These are phyloP conservation scores for Oligia fasciuncula DNA, from an alignment of 2,888 invertebrate genomes.

Conservation along the genomic window DNA sequence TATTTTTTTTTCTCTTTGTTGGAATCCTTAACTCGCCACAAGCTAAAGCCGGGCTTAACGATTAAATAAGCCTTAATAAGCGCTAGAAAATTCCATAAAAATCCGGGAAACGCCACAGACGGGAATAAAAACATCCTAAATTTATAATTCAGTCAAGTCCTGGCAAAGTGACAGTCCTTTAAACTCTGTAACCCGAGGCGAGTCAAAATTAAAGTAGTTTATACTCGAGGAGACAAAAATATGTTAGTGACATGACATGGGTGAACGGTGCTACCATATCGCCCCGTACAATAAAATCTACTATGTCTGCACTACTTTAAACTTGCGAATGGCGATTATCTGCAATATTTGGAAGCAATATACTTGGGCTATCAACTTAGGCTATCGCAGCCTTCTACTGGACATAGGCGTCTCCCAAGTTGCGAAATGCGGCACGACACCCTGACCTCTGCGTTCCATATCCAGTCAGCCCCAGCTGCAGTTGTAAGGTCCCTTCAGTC, in stretches of 20 bases:
- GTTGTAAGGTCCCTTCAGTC: not conserved
- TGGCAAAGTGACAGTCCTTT: conserved; percentile 38
- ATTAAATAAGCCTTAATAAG: not conserved
- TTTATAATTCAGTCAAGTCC: conserved; percentile 28
- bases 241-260: not conserved
- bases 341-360: not conserved
- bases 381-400: not conserved
- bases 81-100: not conserved
- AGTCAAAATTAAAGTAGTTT: conserved; percentile 20
- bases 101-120: not conserved
- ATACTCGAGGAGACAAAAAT: not conserved
- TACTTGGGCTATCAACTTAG: not conserved
- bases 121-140: not conserved
- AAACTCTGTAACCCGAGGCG: conserved; percentile 36
- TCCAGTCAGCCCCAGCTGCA: not conserved
- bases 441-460: not conserved
- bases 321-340: not conserved
- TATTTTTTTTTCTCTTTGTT: not conserved
- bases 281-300: not conserved
- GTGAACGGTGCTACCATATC: not conserved
- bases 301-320: not conserved
- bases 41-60: not conserved
- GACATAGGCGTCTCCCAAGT: too few relatives aligned
- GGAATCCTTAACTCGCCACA: not conserved
- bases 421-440: not conserved